Percentiles rank a stretch among this genome's conserved stretches.
These are phyloP conservation scores for Girardinichthys multiradiatus DNA, from an alignment of 2,113 vertebrate genomes.

Conservation along the genomic window DNA sequence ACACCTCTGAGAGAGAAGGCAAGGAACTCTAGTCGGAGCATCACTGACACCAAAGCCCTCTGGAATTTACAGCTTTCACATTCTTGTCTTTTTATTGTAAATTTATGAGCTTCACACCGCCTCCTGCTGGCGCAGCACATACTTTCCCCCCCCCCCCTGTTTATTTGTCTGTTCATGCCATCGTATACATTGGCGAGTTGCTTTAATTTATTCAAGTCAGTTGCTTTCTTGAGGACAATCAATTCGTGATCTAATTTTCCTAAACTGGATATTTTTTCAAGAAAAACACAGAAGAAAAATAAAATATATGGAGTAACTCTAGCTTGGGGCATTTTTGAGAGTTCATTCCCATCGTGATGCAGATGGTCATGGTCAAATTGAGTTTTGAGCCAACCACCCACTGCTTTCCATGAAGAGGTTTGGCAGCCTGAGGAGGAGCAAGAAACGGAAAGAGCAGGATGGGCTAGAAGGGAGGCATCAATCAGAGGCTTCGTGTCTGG, in stretches of 20 bases:
- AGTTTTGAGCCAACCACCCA: constrained; percentile 45
- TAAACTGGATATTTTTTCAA: background rate
- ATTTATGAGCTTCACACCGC: background rate
- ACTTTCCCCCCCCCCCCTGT: background rate
- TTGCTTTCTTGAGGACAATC: background rate
- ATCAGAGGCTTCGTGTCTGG: constrained; percentile 82
- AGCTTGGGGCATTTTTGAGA: constrained; percentile 8
- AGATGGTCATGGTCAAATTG: constrained; percentile 65
- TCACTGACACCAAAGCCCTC: constrained; percentile 38
- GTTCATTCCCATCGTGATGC: constrained; percentile 33
- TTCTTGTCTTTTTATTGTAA: constrained; percentile 4
- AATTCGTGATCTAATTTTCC: background rate
- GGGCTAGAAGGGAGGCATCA: constrained; percentile 80
- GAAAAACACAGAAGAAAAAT: background rate
- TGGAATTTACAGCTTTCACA: constrained; percentile 50
- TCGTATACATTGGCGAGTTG: constrained; percentile 1
- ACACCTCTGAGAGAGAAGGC: constrained; percentile 17
- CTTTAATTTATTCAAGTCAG: background rate
- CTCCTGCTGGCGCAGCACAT: constrained; percentile 19
- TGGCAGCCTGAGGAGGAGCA: constrained; percentile 90
- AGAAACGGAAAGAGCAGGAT: constrained; percentile 84
- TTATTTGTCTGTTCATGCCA: constrained; percentile 8
- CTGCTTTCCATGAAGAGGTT: constrained; percentile 92
- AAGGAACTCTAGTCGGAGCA: constrained; percentile 24
- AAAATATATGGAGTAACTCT: constrained; percentile 26